Conservation (phyloP, 2,113 vertebrate species). For the Alectura lathami region DNA sequence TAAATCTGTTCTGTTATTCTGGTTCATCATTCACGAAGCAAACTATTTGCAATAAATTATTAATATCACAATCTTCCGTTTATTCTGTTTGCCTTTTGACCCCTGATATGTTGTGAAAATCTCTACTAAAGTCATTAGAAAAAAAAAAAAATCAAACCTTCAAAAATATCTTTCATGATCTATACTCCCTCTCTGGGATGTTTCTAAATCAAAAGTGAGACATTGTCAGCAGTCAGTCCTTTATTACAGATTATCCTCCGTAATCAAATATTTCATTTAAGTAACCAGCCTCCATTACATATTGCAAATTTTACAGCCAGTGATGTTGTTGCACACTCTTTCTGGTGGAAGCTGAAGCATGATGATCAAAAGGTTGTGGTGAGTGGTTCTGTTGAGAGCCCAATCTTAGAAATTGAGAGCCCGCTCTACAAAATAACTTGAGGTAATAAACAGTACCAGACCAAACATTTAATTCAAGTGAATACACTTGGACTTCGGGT, state of each 20-base stretch:
- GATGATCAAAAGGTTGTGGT: not conserved
- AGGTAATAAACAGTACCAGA: not conserved
- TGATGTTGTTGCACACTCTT: not conserved
- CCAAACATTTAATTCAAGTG: not conserved
- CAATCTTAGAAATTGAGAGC: not conserved
- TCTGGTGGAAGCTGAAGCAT: too few species aligned
- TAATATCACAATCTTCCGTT: not conserved
- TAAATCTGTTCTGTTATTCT: constrained; percentile 49
- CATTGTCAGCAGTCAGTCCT: not conserved
- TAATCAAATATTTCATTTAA: not conserved
- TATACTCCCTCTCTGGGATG: not conserved
- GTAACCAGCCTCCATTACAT: not conserved
- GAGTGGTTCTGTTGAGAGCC: not conserved
- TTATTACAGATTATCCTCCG: not conserved
- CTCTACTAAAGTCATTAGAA: not conserved
- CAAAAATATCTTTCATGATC: too few species aligned
- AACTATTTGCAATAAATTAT: constrained; percentile 25
- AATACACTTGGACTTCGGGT: not conserved
- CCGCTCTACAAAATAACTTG: not conserved
- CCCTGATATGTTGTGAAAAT: not conserved
- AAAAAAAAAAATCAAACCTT: not conserved
- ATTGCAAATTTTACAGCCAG: not conserved
- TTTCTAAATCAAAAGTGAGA: not conserved
- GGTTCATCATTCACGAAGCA: constrained; percentile 23
- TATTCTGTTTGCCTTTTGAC: constrained; percentile 1